phyloP scores from a whole-genome alignment of 2,113 vertebrate species.

The Lanius ludovicianus region DNA sequence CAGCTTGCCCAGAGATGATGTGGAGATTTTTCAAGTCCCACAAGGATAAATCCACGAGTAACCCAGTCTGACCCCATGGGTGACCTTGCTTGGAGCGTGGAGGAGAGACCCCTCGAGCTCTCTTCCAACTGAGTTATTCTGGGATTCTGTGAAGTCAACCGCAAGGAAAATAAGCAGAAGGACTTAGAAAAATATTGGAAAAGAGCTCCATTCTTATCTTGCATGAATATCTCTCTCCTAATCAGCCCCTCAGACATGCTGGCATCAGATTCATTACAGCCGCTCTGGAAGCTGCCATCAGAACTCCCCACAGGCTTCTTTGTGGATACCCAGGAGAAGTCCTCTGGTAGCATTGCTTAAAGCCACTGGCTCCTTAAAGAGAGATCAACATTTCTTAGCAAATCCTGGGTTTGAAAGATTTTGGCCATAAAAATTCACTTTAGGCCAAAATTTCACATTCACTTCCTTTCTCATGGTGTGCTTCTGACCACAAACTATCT shows the following conservation, averaged over 20 bases:
- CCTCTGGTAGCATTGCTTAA: neutral
- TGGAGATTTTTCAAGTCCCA: neutral
- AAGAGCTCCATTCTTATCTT: conserved; percentile 12
- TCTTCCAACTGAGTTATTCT: neutral
- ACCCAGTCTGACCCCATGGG: neutral
- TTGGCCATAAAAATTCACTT: neutral
- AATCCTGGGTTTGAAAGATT: neutral
- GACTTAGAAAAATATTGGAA: conserved; percentile 29
- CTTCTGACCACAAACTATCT: neutral
- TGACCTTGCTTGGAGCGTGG: neutral
- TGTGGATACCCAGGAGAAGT: neutral
- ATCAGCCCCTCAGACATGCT: conserved; percentile 42
- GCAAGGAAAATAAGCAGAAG: conserved; percentile 40
- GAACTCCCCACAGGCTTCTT: neutral
- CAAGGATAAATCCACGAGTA: neutral
- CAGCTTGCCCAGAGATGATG: neutral
- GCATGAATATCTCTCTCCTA: conserved; percentile 28
- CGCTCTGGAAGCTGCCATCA: conserved; percentile 10
- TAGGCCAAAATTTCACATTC: neutral
- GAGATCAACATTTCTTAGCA: neutral
- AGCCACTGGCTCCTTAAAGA: neutral
- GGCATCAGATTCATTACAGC: neutral
- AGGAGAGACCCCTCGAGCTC: neutral
- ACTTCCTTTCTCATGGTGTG: neutral
- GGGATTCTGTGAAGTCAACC: conserved; percentile 6